These are phyloP conservation scores for Blastobasis lacticolella DNA, from an alignment of 2,888 invertebrate genomes.

Conservation along the genomic window DNA sequence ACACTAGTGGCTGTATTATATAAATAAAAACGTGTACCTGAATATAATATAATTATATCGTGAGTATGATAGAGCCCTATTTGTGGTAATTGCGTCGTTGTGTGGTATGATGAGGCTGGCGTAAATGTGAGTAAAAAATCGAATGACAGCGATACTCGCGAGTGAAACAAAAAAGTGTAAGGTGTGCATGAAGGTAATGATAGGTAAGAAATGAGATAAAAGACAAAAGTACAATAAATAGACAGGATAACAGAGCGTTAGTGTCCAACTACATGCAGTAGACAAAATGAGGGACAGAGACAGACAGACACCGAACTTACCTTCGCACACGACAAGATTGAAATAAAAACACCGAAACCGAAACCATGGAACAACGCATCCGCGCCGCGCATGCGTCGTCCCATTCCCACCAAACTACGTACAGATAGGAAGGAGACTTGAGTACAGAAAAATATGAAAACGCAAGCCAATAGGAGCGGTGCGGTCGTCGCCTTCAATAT, in stretches of 20 bases:
- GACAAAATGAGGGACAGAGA: conserved; percentile 43
- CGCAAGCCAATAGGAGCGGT: conserved; percentile 68
- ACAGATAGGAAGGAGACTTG: conserved; percentile 49
- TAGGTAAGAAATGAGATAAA: conserved; percentile 46
- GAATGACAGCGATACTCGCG: conserved; percentile 42
- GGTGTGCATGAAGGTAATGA: conserved; percentile 64
- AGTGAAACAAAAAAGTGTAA: conserved; percentile 45
- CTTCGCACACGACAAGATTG: conserved; percentile 39
- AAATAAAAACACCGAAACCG: conserved; percentile 37
- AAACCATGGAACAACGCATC: conserved; percentile 59
- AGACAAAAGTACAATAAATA: conserved; percentile 47
- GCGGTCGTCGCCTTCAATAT: conserved; percentile 66
- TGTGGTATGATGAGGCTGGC: conserved; percentile 44
- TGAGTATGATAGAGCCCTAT: conserved; percentile 23
- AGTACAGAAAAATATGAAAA: conserved; percentile 50
- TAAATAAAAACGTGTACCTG: conserved; percentile 32
- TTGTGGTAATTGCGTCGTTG: conserved; percentile 20
- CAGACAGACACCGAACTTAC: conserved; percentile 64
- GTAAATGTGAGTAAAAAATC: conserved; percentile 30
- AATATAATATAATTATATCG: conserved; percentile 18
- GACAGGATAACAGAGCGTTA: conserved; percentile 32
- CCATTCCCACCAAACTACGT: conserved; percentile 61
- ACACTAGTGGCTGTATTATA: conserved; percentile 43
- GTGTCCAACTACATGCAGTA: conserved; percentile 55
- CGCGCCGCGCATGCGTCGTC: conserved; percentile 44